Percentiles rank a stretch among this genome's conserved stretches.
These are phyloP conservation scores for Ceyx melanurus DNA, from an alignment of 2,113 vertebrate genomes.

Conservation along the genomic window DNA sequence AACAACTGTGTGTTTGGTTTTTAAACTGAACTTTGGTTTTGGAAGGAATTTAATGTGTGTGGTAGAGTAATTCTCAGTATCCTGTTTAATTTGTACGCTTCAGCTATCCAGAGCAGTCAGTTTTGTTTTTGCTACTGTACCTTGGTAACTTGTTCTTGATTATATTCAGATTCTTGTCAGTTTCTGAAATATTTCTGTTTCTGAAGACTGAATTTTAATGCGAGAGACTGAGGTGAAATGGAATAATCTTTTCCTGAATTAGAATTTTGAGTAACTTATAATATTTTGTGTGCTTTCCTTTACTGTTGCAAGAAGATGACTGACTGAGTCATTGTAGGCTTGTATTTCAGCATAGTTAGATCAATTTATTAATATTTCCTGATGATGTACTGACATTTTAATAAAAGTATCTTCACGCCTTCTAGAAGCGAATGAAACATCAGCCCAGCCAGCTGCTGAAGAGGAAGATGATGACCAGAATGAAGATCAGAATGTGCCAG, in stretches of 20 bases:
- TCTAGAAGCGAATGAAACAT: constrained; percentile 76
- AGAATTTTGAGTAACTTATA: background rate
- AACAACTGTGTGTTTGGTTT: background rate
- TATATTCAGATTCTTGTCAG: background rate
- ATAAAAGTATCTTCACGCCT: background rate
- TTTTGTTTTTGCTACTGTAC: background rate
- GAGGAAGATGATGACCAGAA: constrained; percentile 87
- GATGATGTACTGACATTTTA: background rate
- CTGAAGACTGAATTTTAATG: background rate
- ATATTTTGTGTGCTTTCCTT: background rate
- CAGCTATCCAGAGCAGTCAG: background rate
- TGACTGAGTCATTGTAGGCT: background rate
- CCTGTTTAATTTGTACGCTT: background rate
- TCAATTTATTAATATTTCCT: background rate
- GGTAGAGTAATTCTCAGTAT: background rate
- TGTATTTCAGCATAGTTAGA: background rate
- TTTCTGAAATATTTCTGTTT: background rate
- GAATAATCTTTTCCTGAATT: background rate
- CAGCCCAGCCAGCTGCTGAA: constrained; percentile 58
- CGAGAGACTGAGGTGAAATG: background rate
- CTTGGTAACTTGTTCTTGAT: background rate
- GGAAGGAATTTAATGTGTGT: background rate
- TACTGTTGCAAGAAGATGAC: background rate
- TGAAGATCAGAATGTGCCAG: constrained; percentile 88
- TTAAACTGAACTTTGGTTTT: background rate